A percentile compares a stretch with the other conserved stretches of the same genome.
Conservation (phyloP, 1,140 invertebrate genomes). For the Drosophila simulans region DNA sequence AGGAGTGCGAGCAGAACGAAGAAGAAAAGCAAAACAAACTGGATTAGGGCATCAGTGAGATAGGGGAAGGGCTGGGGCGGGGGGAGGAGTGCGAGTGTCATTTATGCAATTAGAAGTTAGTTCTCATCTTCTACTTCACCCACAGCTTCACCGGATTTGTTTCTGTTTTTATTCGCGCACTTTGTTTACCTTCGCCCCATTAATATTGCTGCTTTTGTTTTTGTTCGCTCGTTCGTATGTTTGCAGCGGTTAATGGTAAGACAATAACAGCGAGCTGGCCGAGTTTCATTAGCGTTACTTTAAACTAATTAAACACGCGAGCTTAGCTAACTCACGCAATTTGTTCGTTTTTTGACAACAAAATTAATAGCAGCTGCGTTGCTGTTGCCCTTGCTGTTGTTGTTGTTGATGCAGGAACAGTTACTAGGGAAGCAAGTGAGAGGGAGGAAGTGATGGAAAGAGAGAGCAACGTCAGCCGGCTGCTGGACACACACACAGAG, state of each 20-base stretch:
- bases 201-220: slow-evolving; percentile 9
- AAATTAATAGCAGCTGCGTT: slow-evolving; percentile 2
- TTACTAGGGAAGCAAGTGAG: slow-evolving; percentile 2
- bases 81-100: not conserved
- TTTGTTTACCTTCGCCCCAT: not conserved
- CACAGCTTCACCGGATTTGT: slow-evolving; percentile 7
- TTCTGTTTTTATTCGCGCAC: slow-evolving; percentile 7
- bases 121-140: not conserved
- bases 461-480: slow-evolving; percentile 45
- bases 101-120: slow-evolving; percentile 26
- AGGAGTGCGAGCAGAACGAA: slow-evolving; percentile 16
- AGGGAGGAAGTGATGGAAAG: slow-evolving; percentile 3
- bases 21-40: slow-evolving; percentile 14
- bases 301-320: slow-evolving; percentile 52
- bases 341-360: slow-evolving; percentile 3
- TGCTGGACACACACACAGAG: slow-evolving; percentile 53
- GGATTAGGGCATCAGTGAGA: too few relatives aligned
- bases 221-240: not conserved
- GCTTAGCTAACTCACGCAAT: slow-evolving; percentile 12
- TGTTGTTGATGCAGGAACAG: slow-evolving; percentile 9
- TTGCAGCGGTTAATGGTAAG: slow-evolving; percentile 18
- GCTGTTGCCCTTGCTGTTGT: not conserved
- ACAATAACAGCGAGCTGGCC: slow-evolving; percentile 2
- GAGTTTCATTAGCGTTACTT: slow-evolving; percentile 43
- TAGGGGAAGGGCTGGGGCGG: not conserved